Evolutionary conservation across 2,888 invertebrate genomes (phyloP), one percentile per base, ranked within the genome.

Genomic region (Disparrhopalites patrizii): DNA sequence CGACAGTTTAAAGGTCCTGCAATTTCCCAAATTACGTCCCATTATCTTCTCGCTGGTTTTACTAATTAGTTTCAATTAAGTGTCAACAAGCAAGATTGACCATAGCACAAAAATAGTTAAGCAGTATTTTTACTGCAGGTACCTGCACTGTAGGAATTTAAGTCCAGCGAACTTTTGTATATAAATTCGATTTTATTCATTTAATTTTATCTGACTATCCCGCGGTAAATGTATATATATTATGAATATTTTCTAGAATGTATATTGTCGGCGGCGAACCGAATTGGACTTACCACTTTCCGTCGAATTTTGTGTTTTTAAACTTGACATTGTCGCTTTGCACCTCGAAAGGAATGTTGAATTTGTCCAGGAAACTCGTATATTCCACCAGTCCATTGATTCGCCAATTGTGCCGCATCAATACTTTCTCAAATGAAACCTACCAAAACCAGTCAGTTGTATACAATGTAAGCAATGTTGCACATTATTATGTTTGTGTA

Each of bases 381-480:
- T 70, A 67, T 27, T 68, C 68, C 25, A 69, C 66, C 50, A 72
- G 64, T 4, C 70, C 70, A 23, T 56, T 63, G 0, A 72, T 67
- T 52, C 67, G 55, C 72, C 72, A 72, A 51, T 66, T 69, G 31
- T 70, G 68, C 27, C 67, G 68, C 54, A 70, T 67, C 3, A 67
- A 47, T 38, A 62, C 51, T 40, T 69, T 66, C 13, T 64, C 57
- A 31, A 69, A 70, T 3, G 72, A 67, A 4, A 72, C 66, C 72
- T 72, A 28, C 4, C n/a, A 18, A 38, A 18, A 8, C n/a, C n/a
- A n/a, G n/a, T n/a, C n/a, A n/a, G n/a, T n/a, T n/a, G n/a, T n/a
- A n/a, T n/a, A n/a, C n/a, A 3, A 51, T 10, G 7, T 3, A 13
- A 40, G 18, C 18, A 10, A 15, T 36, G n/a, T n/a, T 47, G 7